phyloP scores from a whole-genome alignment of 1,140 invertebrate species.

The Neoseiulus cucumeris region DNA sequence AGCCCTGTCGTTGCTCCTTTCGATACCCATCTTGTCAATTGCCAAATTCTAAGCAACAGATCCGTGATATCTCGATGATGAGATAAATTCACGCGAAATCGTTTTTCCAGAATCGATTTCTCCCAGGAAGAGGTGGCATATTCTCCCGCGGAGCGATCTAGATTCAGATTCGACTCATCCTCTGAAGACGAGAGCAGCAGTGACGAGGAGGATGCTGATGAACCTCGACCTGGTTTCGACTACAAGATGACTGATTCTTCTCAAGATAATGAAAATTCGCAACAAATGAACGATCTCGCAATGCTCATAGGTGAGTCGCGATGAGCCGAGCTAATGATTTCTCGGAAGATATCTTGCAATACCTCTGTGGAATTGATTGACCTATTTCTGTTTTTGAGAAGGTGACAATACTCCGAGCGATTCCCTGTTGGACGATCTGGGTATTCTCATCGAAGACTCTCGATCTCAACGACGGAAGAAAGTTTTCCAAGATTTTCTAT shows the following conservation, averaged over 20 bases:
- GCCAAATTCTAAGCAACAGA: too few relatives aligned
- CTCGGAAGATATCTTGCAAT: too few relatives aligned
- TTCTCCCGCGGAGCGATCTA: not conserved
- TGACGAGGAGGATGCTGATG: not conserved
- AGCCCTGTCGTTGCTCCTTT: too few relatives aligned
- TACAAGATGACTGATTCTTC: not conserved
- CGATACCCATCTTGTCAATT: too few relatives aligned
- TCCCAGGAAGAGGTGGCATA: not conserved
- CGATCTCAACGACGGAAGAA: not conserved
- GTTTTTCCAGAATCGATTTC: not conserved
- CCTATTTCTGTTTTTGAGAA: not conserved
- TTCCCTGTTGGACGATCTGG: not conserved
- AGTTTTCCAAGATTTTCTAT: not conserved
- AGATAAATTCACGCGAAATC: too few relatives aligned
- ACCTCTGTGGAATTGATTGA: not conserved
- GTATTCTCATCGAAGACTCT: not conserved
- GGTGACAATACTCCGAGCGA: constrained; percentile 4
- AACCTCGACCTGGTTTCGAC: not conserved
- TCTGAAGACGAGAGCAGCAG: not conserved
- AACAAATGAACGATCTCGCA: not conserved
- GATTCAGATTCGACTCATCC: not conserved
- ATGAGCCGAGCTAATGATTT: too few relatives aligned
- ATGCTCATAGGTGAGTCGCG: not conserved
- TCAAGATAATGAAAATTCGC: not conserved
- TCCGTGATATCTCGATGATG: too few relatives aligned